Conservation (phyloP, 2,888 invertebrate genomes). For the Branchellion lobata region DNA sequence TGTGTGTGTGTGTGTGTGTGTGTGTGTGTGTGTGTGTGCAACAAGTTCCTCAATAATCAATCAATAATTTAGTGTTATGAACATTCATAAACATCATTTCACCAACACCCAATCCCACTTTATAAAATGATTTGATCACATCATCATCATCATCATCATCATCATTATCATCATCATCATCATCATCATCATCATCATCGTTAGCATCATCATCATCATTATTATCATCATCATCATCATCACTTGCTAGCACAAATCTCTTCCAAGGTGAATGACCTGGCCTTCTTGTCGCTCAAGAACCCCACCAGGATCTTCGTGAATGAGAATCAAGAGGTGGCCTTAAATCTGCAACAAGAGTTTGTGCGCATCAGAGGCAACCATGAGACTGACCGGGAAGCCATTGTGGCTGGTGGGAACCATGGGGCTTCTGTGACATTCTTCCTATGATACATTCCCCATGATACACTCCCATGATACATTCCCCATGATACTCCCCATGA, state of each 20-base stretch:
- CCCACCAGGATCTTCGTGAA: conserved; percentile 94
- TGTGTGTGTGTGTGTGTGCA: too few relatives aligned
- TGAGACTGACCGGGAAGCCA: conserved; percentile 87
- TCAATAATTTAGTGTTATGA: too few relatives aligned
- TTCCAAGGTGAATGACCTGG: conserved; percentile 83
- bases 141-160: conserved; percentile 36
- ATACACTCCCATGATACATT: too few relatives aligned
- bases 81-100: too few relatives aligned
- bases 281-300: conserved; percentile 84
- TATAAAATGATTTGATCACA: too few relatives aligned
- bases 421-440: background rate
- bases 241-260: too few relatives aligned
- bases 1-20: too few relatives aligned
- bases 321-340: conserved; percentile 90
- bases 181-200: conserved; percentile 39
- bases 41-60: too few relatives aligned
- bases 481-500: too few relatives aligned
- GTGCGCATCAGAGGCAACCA: conserved; percentile 79
- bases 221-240: too few relatives aligned
- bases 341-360: conserved; percentile 93
- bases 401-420: conserved; percentile 64
- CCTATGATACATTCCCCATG: background rate
- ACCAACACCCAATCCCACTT: too few relatives aligned
- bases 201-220: too few relatives aligned
- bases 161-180: conserved; percentile 34